A percentile compares a stretch with the other conserved stretches of the same genome.
These are phyloP conservation scores for Heterodera filipjevi DNA, from an alignment of 2,888 invertebrate genomes.

Conservation along the genomic window DNA sequence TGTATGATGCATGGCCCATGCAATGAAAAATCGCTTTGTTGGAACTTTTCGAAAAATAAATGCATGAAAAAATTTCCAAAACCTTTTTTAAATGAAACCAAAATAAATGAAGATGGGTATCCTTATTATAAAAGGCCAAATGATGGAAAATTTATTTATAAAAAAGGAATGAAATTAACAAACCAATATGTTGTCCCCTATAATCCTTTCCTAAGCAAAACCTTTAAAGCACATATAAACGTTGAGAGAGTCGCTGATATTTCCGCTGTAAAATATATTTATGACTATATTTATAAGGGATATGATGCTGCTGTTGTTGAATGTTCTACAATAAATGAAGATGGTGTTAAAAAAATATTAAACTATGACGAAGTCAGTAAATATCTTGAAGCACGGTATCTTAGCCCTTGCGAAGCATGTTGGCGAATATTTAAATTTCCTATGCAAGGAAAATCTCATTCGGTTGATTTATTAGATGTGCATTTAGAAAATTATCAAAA, in stretches of 20 bases:
- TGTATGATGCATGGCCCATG: conserved; percentile 15
- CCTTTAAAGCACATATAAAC: conserved; percentile 66
- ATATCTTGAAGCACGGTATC: conserved; percentile 61
- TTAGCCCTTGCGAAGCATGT: conserved; percentile 60
- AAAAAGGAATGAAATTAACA: conserved; percentile 22
- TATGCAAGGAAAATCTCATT: conserved; percentile 61
- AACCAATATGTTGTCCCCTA: conserved; percentile 44
- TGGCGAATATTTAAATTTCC: conserved; percentile 59
- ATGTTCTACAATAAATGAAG: neutral
- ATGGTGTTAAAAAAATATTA: neutral
- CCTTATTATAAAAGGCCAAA: neutral
- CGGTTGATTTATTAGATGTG: conserved; percentile 61
- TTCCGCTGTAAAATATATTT: conserved; percentile 57
- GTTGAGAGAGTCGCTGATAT: conserved; percentile 62
- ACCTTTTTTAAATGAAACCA: no score
- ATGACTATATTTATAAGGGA: conserved; percentile 63
- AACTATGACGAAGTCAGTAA: conserved; percentile 59
- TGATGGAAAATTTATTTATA: neutral
- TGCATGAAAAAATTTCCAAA: neutral
- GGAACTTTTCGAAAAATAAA: neutral
- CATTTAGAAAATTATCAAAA: conserved; percentile 60
- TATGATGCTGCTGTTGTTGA: conserved; percentile 44
- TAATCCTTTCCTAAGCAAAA: conserved; percentile 53
- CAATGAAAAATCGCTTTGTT: conserved; percentile 4
- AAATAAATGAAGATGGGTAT: neutral